A percentile compares a stretch with the other conserved stretches of the same genome.
Conservation (phyloP, 2,797 vertebrate genomes). For the Poliocrania exsul region DNA sequence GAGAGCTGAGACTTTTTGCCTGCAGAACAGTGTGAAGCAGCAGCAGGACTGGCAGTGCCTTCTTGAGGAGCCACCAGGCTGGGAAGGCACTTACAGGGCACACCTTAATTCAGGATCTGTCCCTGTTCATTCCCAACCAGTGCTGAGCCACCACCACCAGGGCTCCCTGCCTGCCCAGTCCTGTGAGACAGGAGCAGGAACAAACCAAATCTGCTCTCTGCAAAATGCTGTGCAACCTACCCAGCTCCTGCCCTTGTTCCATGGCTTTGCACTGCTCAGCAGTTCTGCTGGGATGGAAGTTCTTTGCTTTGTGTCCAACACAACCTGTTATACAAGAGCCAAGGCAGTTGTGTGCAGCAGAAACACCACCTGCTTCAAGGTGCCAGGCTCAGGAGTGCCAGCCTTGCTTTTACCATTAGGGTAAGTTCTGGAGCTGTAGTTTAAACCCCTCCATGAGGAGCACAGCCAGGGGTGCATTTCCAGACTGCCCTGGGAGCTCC, state of each 20-base stretch:
- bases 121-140: background rate
- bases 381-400: background rate
- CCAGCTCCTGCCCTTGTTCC: background rate
- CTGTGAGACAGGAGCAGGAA: background rate
- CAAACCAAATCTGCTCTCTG: background rate
- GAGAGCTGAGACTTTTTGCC: background rate
- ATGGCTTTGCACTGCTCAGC: background rate
- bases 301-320: background rate
- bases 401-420: background rate
- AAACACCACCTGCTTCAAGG: background rate
- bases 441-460: background rate
- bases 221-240: background rate
- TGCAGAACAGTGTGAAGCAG: background rate
- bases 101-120: background rate
- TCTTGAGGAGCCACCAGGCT: background rate
- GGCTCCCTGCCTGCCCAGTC: background rate
- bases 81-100: background rate
- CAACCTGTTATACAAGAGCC: background rate
- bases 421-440: background rate
- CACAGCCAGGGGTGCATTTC: background rate
- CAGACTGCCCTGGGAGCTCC: background rate
- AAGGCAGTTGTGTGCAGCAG: background rate
- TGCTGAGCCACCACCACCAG: background rate
- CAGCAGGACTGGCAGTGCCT: background rate
- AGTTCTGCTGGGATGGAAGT: background rate